Evolutionary conservation across 1,140 invertebrate species (phyloP), one percentile per base, ranked within the genome.

Genomic region (Eriosoma lanigerum): DNA sequence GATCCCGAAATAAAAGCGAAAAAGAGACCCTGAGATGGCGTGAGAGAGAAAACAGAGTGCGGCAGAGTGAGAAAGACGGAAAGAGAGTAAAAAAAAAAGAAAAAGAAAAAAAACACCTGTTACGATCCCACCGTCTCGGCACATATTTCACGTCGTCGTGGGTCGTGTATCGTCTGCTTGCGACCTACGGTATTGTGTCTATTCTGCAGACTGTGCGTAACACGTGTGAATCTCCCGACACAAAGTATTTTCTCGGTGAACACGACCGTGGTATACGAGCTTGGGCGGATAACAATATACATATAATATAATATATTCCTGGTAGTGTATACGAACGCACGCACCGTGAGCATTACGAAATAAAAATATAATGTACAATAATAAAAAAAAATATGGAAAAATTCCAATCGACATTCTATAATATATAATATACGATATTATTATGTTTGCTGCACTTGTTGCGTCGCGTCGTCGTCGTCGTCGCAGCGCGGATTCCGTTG

Each of bases 141-240:
- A 56, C 73, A 76, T 76, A 76, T 76, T 56, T 76, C 73, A 76
- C 73, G 32, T 68, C 66, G 32, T 38, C 32, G 64, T 54, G 72
- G 70, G 72, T 44, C 72, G 52, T 38, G 52, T 76, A 76, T 56
- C 73, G 29, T 76, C 73, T 76, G 50, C 73, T 44, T 76, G 52
- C 32, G 26, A 73, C 70, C 70, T 52, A 73, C 50, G 26, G 48
- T 73, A 73, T 73, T 73, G 70, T 73, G 26, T 29, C 70, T 54
- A 68, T 68, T 68, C 66, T 52, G 15, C 48, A 52, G 70, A 52
- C 46, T 73, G 73, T 75, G 52, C 52, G 73, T 76, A 58, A 76
- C 73, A 76, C 73, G 73, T 58, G 73, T 76, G 73, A 76, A 76
- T 58, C 54, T n/a, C 52, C n/a, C 52, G 66, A 76, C 73, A 76